Conservation (phyloP, 1,140 invertebrate genomes). For the Schmidtea mediterranea region DNA sequence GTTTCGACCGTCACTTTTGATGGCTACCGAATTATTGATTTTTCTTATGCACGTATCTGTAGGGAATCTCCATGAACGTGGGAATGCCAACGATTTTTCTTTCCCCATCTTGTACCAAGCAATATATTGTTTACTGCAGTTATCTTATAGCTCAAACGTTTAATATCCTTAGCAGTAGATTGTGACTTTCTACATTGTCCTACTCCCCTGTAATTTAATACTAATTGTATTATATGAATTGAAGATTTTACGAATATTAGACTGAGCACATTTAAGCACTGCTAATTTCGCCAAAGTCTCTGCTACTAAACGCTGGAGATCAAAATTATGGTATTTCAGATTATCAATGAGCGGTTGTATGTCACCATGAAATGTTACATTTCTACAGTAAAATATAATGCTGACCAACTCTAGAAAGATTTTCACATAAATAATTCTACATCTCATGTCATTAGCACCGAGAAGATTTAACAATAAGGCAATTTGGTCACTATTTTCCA, state of each 20-base stretch:
- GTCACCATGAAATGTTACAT: slow-evolving; percentile 54
- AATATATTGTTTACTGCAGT: no score
- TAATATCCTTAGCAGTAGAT: no score
- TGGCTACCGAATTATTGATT: no score
- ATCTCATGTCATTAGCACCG: slow-evolving; percentile 57
- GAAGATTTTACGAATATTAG: slow-evolving; percentile 57
- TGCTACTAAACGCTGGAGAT: slow-evolving; percentile 54
- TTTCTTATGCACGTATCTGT: no score
- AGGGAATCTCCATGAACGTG: no score
- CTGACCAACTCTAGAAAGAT: slow-evolving; percentile 48
- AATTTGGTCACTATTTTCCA: slow-evolving; percentile 53
- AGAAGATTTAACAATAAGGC: slow-evolving; percentile 68
- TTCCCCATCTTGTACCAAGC: no score
- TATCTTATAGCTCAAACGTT: no score
- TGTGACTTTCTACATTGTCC: no score
- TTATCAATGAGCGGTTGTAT: slow-evolving; percentile 33
- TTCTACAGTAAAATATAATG: slow-evolving; percentile 45
- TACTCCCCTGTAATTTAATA: no score
- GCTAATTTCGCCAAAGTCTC: slow-evolving; percentile 64
- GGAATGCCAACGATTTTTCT: no score
- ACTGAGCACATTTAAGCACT: slow-evolving; percentile 51
- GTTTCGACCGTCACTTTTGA: no score
- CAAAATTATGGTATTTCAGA: slow-evolving; percentile 43
- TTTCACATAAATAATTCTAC: slow-evolving; percentile 50
- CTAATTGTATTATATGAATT: no score